Evolutionary conservation across 2,888 invertebrate species (phyloP).

Genomic region (Allolobophora icterica): DNA sequence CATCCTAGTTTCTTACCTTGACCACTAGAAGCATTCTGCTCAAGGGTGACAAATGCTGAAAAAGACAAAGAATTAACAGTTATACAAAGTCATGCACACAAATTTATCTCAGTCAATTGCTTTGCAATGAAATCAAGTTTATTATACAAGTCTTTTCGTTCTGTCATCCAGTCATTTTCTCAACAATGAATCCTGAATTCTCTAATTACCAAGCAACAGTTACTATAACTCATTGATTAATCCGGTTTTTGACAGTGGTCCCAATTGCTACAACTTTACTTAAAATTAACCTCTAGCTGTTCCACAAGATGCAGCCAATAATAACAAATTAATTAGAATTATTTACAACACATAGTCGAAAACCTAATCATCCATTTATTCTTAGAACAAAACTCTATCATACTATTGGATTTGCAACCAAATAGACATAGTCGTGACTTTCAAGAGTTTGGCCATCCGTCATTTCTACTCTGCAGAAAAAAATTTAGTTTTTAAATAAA

Average conservation of each 20-base stretch:
- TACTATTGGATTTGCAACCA: no score
- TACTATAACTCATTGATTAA: neutral
- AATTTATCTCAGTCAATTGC: neutral
- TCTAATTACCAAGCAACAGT: neutral
- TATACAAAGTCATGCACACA: neutral
- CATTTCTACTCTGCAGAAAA: neutral
- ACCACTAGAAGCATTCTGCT: neutral
- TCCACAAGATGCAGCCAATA: no score
- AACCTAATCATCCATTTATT: no score
- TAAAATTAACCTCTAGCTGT: no score
- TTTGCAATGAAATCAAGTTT: neutral
- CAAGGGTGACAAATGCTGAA: slow-evolving; percentile 25
- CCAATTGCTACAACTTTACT: no score
- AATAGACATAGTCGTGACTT: no score
- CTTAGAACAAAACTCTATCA: no score
- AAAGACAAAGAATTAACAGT: neutral
- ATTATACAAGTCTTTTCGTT: neutral
- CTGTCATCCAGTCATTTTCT: neutral
- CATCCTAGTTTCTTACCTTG: neutral
- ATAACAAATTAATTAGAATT: no score
- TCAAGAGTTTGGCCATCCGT: no score
- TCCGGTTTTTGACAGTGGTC: no score
- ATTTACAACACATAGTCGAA: no score
- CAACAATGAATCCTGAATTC: neutral
- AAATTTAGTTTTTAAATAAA: neutral